Base-by-base conservation (phyloP, 1,140 invertebrate genomes). In the Goniozus legneri region DNA sequence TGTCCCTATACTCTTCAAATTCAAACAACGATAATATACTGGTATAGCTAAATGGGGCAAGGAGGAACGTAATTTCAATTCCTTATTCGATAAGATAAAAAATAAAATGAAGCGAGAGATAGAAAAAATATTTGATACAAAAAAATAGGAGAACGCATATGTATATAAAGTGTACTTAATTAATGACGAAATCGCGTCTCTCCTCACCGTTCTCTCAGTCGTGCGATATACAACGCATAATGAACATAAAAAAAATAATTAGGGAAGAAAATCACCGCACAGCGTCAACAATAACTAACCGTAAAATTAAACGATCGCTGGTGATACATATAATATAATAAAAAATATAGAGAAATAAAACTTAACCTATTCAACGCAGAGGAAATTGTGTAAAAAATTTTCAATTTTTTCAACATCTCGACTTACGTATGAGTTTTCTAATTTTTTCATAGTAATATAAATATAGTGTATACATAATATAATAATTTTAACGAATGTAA, bases 171-270 rank as follows among this genome's bases (percentile, higher is more conserved):
- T 47, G 62, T 62, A 57, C 60, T 71, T 62, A 71, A 70, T 69
- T 64, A 67, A 64, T 61, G 67, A 71, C 61, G 63, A 70, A 61
- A n/a, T 67, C 56, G 51, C 56, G 56, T 58, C 32, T 53, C 46
- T 58, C 56, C 52, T 62, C 51, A 64, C 54, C 63, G 30, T 22
- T 32, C 31, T 14, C 8, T 60, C 55, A 58, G 52, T 55, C 48
- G 53, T 48, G 52, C 43, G 46, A 38, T 45, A 38, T 45, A 31
- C 15, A 33, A 59, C 37, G 33, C 46, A 45, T 41, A 20, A 47
- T 21, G 32, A 19, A 33, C 36, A 44, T 46, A 46, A 46, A 52
- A 20, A 54, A 46, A 53, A 40, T 50, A 50, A n/a, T n/a, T n/a
- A n/a, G n/a, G n/a, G n/a, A n/a, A n/a, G n/a, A n/a, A n/a, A n/a